phyloP scores from a whole-genome alignment of 2,888 invertebrate species.

The Eristalinus aeneus region DNA sequence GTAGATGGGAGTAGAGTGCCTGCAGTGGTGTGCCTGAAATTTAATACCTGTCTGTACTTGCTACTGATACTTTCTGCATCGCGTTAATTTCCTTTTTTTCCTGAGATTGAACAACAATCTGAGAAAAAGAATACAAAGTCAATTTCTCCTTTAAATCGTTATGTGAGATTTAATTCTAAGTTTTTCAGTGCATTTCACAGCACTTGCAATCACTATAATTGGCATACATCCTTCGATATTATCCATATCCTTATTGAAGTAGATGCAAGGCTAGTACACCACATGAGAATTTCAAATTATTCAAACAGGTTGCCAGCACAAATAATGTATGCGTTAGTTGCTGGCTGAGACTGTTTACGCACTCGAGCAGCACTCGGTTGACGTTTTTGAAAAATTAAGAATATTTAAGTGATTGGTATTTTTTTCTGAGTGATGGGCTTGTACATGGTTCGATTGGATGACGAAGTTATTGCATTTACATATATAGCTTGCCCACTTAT shows the following conservation, averaged over 20 bases:
- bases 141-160: no score
- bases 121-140: not conserved
- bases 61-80: conserved; percentile 19
- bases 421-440: not conserved
- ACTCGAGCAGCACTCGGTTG: not conserved
- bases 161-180: no score
- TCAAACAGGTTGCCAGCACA: not conserved
- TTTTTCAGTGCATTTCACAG: not conserved
- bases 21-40: conserved; percentile 31
- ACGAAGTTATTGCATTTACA: not conserved
- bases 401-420: not conserved
- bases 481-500: no score
- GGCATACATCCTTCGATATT: not conserved
- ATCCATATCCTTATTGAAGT: not conserved
- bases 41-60: conserved; percentile 18
- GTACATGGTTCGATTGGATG: not conserved
- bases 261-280: not conserved
- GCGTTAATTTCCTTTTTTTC: not conserved
- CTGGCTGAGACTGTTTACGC: conserved; percentile 7
- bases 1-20: not conserved
- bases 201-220: not conserved
- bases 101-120: not conserved
- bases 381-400: conserved; percentile 8
- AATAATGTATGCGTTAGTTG: conserved; percentile 7
- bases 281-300: not conserved